phyloP scores from a whole-genome alignment of 2,888 invertebrate genomes.

The Xanthia togata region DNA sequence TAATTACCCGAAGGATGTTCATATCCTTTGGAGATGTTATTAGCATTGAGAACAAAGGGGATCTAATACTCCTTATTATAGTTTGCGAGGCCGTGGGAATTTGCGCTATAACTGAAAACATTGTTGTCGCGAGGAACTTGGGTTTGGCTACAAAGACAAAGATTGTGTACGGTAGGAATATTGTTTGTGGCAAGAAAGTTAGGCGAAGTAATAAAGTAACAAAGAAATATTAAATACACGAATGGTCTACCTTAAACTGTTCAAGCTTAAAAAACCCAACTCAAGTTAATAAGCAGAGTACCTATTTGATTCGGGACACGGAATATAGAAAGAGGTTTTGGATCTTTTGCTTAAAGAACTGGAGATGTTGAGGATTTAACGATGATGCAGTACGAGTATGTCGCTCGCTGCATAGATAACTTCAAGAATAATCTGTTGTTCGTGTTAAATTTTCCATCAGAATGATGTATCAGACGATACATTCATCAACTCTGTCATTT shows the following conservation, averaged over 20 bases:
- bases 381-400: background rate
- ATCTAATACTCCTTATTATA: constrained; percentile 39
- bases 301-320: background rate
- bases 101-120: constrained; percentile 47
- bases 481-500: constrained; percentile 39
- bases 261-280: background rate
- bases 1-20: constrained; percentile 51
- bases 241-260: background rate
- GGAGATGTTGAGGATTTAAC: background rate
- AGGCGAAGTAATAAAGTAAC: constrained; percentile 17
- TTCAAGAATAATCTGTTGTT: constrained; percentile 12
- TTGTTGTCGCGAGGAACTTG: constrained; percentile 41
- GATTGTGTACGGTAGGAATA: constrained; percentile 13
- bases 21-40: constrained; percentile 57
- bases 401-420: background rate
- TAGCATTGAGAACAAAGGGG: constrained; percentile 48
- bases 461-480: constrained; percentile 12
- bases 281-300: background rate
- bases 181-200: constrained; percentile 19
- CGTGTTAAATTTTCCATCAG: constrained; percentile 23
- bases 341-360: background rate
- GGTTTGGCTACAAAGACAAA: constrained; percentile 28
- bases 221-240: constrained; percentile 26
- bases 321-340: background rate
- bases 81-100: constrained; percentile 52